A percentile compares a stretch with the other conserved stretches of the same genome.
phyloP scores from a whole-genome alignment of 2,797 vertebrate species.

The Diplodus puntazzo region DNA sequence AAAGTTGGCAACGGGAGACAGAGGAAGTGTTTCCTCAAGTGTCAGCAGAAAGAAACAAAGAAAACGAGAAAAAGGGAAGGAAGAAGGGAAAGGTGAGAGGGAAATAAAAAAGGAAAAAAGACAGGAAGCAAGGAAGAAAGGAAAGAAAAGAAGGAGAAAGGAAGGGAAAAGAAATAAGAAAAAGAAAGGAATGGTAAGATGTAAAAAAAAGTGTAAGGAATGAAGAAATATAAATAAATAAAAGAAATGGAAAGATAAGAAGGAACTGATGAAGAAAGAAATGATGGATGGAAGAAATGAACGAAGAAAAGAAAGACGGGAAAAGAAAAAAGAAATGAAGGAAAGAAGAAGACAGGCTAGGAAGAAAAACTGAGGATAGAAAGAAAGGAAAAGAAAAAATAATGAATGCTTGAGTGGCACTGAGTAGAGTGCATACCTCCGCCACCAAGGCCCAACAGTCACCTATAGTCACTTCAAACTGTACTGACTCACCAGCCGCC shows the following conservation, averaged over 20 bases:
- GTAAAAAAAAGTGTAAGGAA: neutral
- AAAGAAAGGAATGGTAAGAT: neutral
- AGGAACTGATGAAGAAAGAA: too few species aligned
- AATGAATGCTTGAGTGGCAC: neutral
- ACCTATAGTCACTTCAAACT: too few species aligned
- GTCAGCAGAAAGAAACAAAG: slow-evolving; percentile 48
- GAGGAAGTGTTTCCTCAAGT: slow-evolving; percentile 69
- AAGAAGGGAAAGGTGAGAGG: neutral
- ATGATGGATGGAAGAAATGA: neutral
- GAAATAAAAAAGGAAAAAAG: neutral
- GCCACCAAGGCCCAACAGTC: too few species aligned
- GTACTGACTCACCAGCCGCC: too few species aligned
- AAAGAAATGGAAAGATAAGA: neutral
- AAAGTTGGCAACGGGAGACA: slow-evolving; percentile 65
- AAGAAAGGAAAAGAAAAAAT: neutral
- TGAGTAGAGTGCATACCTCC: too few species aligned
- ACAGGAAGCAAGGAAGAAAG: neutral
- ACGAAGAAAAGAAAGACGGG: neutral
- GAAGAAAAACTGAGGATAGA: neutral
- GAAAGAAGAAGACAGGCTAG: neutral
- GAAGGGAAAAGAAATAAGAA: neutral
- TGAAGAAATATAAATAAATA: too few species aligned
- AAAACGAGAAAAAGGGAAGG: neutral
- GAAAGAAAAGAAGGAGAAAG: neutral
- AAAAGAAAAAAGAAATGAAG: neutral